Conservation (phyloP, 2,797 vertebrate species). For the Paramormyrops hopkinsi region DNA sequence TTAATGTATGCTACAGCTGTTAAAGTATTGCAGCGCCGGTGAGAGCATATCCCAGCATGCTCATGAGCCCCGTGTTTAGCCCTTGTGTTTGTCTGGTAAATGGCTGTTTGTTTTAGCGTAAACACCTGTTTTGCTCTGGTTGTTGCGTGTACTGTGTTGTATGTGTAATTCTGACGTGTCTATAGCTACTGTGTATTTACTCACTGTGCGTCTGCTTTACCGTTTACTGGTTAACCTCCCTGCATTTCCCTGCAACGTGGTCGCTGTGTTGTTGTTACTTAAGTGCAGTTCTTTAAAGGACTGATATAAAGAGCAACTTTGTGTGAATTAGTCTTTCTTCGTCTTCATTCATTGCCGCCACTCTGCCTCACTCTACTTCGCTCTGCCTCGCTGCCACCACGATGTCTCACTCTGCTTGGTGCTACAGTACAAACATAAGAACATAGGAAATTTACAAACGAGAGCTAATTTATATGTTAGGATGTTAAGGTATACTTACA, state of each 20-base stretch:
- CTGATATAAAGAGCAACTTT: neutral
- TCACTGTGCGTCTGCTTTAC: neutral
- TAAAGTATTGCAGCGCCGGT: neutral
- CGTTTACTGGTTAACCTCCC: neutral
- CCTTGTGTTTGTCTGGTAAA: neutral
- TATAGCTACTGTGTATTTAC: neutral
- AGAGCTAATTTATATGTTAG: neutral
- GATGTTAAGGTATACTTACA: neutral
- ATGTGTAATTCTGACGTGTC: neutral
- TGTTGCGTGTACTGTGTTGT: neutral
- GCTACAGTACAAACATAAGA: neutral
- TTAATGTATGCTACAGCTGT: neutral
- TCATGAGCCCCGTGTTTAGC: neutral
- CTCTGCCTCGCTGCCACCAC: no score
- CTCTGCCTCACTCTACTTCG: neutral
- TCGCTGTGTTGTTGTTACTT: neutral
- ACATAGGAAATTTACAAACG: neutral
- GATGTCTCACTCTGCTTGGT: neutral
- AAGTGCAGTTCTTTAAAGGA: neutral
- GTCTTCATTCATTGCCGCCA: neutral
- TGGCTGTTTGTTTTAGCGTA: neutral
- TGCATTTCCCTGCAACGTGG: neutral
- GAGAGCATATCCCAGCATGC: neutral
- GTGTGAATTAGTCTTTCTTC: neutral
- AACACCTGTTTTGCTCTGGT: neutral